Conservation (phyloP, 2,113 vertebrate genomes). For the Talpa occidentalis region DNA sequence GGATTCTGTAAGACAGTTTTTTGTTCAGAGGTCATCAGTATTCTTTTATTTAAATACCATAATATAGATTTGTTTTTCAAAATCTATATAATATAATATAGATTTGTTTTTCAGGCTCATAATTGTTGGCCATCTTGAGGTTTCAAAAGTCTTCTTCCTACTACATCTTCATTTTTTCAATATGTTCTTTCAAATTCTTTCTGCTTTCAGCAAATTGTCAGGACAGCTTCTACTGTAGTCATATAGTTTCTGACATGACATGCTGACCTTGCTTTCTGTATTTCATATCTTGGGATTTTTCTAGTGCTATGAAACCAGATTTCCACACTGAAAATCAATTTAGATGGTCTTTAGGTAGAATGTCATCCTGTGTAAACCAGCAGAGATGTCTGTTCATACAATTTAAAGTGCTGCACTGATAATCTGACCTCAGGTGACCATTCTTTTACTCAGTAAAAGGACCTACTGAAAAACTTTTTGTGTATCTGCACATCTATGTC, state of each 20-base stretch:
- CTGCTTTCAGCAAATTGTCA: background rate
- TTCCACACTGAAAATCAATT: background rate
- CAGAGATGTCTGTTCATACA: background rate
- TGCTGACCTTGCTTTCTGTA: background rate
- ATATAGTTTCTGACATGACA: background rate
- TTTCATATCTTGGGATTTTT: conserved; percentile 47
- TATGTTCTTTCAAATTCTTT: background rate
- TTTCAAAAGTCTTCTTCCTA: background rate
- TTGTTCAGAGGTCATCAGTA: background rate
- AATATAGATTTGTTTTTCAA: conserved; percentile 3
- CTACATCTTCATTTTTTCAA: background rate
- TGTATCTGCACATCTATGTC: background rate
- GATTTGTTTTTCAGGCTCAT: background rate
- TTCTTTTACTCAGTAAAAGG: conserved; percentile 32
- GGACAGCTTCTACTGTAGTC: background rate
- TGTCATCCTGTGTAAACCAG: background rate
- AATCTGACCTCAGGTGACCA: background rate
- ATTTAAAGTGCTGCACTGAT: background rate
- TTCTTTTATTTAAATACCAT: conserved; percentile 34
- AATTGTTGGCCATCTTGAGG: background rate
- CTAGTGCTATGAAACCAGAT: background rate
- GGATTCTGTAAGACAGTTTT: conserved; percentile 30
- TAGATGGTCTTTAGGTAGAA: background rate
- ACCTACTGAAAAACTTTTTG: conserved; percentile 21
- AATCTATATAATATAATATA: too few relatives aligned